A percentile compares a stretch with the other conserved stretches of the same genome.
These are phyloP conservation scores for Melanotaenia pygmaea DNA, from an alignment of 2,797 vertebrate genomes.

Conservation along the genomic window DNA sequence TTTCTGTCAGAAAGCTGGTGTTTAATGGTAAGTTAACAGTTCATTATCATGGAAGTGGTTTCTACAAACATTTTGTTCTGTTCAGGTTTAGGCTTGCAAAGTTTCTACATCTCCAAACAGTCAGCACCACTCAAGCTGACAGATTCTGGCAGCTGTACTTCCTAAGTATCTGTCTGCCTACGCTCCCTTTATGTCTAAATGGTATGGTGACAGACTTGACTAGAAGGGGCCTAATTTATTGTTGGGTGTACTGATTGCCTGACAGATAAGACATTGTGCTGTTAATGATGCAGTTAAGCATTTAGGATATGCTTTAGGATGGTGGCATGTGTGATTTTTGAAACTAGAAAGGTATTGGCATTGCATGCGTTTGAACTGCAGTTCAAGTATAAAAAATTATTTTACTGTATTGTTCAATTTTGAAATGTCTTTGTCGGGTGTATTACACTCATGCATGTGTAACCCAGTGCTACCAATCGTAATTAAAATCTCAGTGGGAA, in stretches of 20 bases:
- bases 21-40: conserved; percentile 6
- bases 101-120: conserved; percentile 19
- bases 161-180: conserved; percentile 20
- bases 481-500: too few relatives aligned
- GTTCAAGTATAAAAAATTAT: background rate
- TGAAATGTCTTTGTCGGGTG: background rate
- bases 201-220: conserved; percentile 18
- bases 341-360: background rate
- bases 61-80: conserved; percentile 10
- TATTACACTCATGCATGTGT: background rate
- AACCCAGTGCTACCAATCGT: too few relatives aligned
- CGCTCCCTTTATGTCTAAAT: conserved; percentile 1
- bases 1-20: conserved; percentile 5
- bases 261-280: conserved; percentile 21
- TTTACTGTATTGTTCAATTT: background rate
- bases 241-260: conserved; percentile 9
- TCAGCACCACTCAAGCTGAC: conserved; percentile 22
- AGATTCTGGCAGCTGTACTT: conserved; percentile 37
- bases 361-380: background rate
- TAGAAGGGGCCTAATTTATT: background rate
- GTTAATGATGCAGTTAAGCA: conserved; percentile 15
- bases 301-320: background rate
- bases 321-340: conserved; percentile 1
- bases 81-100: conserved; percentile 66
- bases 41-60: conserved; percentile 8